Evolutionary conservation across 2,113 vertebrate genomes (phyloP), one percentile per base, ranked within the genome.

Genomic region (Heterocephalus glaber): DNA sequence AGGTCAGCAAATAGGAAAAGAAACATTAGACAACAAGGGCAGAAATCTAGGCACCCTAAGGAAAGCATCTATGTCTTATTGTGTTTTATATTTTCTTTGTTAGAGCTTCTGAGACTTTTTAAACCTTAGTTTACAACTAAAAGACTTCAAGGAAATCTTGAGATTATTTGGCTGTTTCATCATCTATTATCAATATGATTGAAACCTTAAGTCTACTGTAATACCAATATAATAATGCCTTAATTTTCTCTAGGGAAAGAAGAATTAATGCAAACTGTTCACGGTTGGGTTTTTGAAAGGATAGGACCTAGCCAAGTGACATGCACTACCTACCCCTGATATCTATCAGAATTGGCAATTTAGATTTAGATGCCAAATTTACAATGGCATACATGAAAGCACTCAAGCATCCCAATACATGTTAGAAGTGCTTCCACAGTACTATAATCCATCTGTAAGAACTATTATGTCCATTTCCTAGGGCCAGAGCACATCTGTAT

Each of bases 1-100:
- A 63, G 60, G 38, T 30, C 30, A 52, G 20, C 26, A 86, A 92
- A 87, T 58, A 54, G 22, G 28, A 93, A 92, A 84, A 76, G 52
- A 68, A 89, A 89, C 26, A 49, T 47, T 14, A 12, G 22, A 80
- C 17, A 72, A 61, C 22, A 41, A 44, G 30, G n/a, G 44, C 2
- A 72, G 22, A 56, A 63, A 90, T 79, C 52, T 41, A 80, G 60
- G 52, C 9, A 79, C 12, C n/a, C 33, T 56, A 85, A 72, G 9
- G 80, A 56, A 63, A 68, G 30, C 28, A 61, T 1, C 5, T 68
- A 54, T 44, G 10, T 90, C 44, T 61, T 92, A 33, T 9, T 80
- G 44, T 83, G 44, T 68, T 89, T 92, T 89, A 17, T 80, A 89
- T 80, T 77, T 76, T 80, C 72, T 85, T 85, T 93, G 38, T 72